Evolutionary conservation across 2,113 vertebrate species (phyloP).

Genomic region (Oncorhynchus nerka): DNA sequence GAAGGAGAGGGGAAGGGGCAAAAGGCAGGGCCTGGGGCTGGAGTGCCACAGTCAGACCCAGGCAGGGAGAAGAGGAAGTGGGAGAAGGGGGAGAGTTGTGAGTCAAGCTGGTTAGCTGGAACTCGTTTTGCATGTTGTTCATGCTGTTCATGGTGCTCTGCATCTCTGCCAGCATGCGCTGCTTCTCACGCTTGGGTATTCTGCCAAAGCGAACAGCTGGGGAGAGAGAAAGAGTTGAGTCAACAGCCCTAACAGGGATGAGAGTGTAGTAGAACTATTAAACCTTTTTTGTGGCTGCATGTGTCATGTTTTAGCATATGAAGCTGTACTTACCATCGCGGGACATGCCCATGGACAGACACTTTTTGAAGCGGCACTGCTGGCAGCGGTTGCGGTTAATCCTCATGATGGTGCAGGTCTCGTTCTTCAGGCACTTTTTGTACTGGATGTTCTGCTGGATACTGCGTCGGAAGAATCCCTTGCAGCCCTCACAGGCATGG

Average conservation of each 20-base stretch:
- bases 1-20: slow-evolving; percentile 42
- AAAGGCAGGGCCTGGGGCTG: slow-evolving; percentile 54
- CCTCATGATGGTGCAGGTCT: slow-evolving; percentile 85
- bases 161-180: slow-evolving; percentile 92
- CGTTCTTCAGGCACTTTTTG: slow-evolving; percentile 89
- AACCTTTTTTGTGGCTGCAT: too few relatives aligned
- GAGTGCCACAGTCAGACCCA: slow-evolving; percentile 54
- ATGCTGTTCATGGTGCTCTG: slow-evolving; percentile 89
- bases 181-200: slow-evolving; percentile 92
- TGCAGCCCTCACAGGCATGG: slow-evolving; percentile 90
- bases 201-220: slow-evolving; percentile 91
- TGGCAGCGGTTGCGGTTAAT: slow-evolving; percentile 90
- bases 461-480: slow-evolving; percentile 89
- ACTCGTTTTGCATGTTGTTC: slow-evolving; percentile 74
- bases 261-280: not conserved
- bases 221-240: slow-evolving; percentile 6
- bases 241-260: not conserved
- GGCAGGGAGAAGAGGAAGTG: slow-evolving; percentile 38
- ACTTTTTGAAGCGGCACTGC: slow-evolving; percentile 90
- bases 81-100: slow-evolving; percentile 36
- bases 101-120: slow-evolving; percentile 63
- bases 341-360: slow-evolving; percentile 88
- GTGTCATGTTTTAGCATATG: not conserved
- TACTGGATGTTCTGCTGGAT: slow-evolving; percentile 92
- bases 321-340: slow-evolving; percentile 78